Evolutionary conservation across 2,113 vertebrate species (phyloP), one percentile per base, ranked within the genome.

Genomic region (Martes martes): DNA sequence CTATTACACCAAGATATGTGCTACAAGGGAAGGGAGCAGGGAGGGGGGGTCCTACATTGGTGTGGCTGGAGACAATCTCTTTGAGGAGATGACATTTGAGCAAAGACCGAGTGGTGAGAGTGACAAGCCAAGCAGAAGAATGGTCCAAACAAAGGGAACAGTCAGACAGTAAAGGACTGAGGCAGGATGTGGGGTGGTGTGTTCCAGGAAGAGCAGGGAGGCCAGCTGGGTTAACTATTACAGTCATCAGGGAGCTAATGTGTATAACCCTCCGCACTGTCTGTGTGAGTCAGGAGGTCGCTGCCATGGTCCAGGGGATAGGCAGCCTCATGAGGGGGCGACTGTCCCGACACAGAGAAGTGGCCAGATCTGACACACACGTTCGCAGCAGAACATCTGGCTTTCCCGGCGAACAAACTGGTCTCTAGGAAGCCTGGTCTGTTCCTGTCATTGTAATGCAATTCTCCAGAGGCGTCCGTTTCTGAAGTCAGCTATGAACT

Each of bases 171-270:
- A 55, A 86, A n/a, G 21, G 74, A 28, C 50, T 42, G n/a, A 10
- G 28, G 63, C 81, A 33, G 63, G 55, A 47, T 11, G 2, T 5
- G 0, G 0, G 6, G 33, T 2, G 26, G 45, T 2, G 0, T 5
- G 3, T 26, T 89, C 67, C 6, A 11, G 39, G 5, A 82, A 19
- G 61, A 7, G n/a, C 14, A 5, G 52, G 15, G 59, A 55, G 36
- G 45, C 45, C 39, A 2, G 92, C 18, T 47, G 24, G 31, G 11
- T 52, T 6, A 4, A 45, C 65, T 11, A 1, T 4, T 4, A 31
- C 0, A 6, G 14, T 33, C 19, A 3, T 57, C 18, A 21, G 2
- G 15, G 39, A 59, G 52, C n/a, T 45, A 11, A 24, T 1, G 0
- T 5, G 21, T n/a, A 2, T 2, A 13, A 6, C 10, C 7, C 11